Evolutionary conservation across 2,113 vertebrate species (phyloP).

Genomic region (Elgaria multicarinata): DNA sequence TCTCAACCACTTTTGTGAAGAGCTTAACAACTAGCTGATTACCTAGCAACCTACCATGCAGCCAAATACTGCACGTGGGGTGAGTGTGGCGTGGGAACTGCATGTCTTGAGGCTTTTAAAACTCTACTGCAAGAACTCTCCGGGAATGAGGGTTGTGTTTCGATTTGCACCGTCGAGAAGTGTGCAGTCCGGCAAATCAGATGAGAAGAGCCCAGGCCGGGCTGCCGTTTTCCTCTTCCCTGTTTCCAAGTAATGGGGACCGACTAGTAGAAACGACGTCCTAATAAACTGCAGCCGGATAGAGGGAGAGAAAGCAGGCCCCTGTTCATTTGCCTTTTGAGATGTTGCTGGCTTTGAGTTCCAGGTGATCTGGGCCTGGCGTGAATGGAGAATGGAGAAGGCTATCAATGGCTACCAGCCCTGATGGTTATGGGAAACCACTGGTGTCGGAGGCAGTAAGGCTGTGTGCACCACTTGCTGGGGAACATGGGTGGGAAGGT

Average conservation of each 20-base stretch:
- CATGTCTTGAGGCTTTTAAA: not conserved
- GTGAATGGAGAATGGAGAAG: too few species aligned
- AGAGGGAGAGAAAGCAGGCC: not conserved
- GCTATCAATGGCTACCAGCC: too few species aligned
- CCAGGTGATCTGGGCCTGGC: not conserved
- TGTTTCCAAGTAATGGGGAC: conserved; percentile 2
- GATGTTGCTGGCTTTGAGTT: not conserved
- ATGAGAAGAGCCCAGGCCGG: not conserved
- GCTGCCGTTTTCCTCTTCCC: not conserved
- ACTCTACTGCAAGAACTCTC: not conserved
- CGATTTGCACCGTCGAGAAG: conserved; percentile 11
- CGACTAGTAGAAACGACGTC: not conserved
- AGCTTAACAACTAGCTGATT: not conserved
- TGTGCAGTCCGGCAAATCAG: conserved; percentile 3
- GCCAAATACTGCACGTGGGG: not conserved
- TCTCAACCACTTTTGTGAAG: not conserved
- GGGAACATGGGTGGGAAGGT: too few species aligned
- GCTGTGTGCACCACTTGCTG: too few species aligned
- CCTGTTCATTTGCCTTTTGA: not conserved
- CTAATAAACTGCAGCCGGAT: not conserved
- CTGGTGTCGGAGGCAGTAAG: too few species aligned
- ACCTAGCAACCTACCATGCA: not conserved
- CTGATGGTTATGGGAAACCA: too few species aligned
- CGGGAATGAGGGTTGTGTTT: not conserved
- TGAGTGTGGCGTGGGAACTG: not conserved